Conservation (phyloP, 2,888 invertebrate species). For the Athalia rosae region DNA sequence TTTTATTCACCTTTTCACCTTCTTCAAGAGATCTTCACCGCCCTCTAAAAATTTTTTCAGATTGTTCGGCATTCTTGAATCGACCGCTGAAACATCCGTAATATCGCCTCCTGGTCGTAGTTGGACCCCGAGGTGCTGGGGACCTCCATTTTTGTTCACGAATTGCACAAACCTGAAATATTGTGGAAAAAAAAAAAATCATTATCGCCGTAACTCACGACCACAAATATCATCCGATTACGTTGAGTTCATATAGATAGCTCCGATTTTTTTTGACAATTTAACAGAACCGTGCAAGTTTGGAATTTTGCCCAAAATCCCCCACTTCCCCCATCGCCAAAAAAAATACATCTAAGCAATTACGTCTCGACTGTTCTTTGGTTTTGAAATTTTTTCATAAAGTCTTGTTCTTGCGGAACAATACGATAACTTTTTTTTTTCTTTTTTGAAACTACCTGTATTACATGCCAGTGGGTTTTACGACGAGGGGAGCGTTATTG, state of each 20-base stretch:
- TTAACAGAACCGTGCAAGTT: not conserved
- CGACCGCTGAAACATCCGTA: conserved; percentile 78
- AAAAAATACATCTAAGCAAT: too few relatives aligned
- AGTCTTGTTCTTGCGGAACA: too few relatives aligned
- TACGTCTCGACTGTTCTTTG: too few relatives aligned
- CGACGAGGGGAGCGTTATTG: too few relatives aligned
- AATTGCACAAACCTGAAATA: conserved; percentile 83
- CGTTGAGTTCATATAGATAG: not conserved
- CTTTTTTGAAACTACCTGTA: too few relatives aligned
- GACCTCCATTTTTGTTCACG: conserved; percentile 76
- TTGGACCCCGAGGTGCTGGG: conserved; percentile 82
- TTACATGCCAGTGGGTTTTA: too few relatives aligned
- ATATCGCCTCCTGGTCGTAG: conserved; percentile 81
- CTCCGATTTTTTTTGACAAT: too few relatives aligned
- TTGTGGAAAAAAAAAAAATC: not conserved
- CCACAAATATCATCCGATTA: not conserved
- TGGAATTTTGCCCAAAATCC: not conserved
- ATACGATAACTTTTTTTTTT: too few relatives aligned
- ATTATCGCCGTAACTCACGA: not conserved
- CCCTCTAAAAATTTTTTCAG: conserved; percentile 76
- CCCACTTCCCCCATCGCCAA: too few relatives aligned
- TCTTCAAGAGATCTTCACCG: conserved; percentile 74
- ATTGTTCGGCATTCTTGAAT: conserved; percentile 76
- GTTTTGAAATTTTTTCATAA: too few relatives aligned
- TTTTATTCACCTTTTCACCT: conserved; percentile 75